Evolutionary conservation across 2,113 vertebrate genomes (phyloP).

Genomic region (Ibidorhyncha struthersii): DNA sequence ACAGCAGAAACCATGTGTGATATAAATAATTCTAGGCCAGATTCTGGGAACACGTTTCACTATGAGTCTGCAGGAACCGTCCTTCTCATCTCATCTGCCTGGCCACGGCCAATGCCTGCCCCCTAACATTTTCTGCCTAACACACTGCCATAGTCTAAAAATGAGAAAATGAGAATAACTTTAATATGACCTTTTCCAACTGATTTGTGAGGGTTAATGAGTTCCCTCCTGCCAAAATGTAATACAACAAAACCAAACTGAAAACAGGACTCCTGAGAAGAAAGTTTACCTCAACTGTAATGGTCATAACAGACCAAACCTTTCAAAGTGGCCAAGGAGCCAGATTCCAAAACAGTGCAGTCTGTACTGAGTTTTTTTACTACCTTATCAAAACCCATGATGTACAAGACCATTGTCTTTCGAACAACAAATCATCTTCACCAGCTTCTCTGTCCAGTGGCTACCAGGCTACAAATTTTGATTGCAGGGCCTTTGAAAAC

Average conservation of each 20-base stretch:
- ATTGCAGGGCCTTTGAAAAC: background rate
- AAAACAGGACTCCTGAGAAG: background rate
- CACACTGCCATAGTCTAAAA: background rate
- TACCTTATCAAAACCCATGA: background rate
- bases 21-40: background rate
- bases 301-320: background rate
- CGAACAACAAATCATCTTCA: background rate
- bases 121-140: background rate
- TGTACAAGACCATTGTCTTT: background rate
- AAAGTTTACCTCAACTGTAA: background rate
- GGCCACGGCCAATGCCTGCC: background rate
- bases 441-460: background rate
- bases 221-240: background rate
- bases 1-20: background rate
- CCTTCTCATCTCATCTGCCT: background rate
- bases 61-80: background rate
- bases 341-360: background rate
- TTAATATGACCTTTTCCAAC: background rate
- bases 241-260: background rate
- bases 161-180: background rate
- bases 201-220: background rate
- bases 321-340: background rate
- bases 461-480: background rate
- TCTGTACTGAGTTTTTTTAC: background rate
- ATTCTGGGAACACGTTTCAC: background rate